A percentile compares a stretch with the other conserved stretches of the same genome.
Evolutionary conservation across 2,113 vertebrate genomes (phyloP).

Genomic region (Pituophis catenifer): DNA sequence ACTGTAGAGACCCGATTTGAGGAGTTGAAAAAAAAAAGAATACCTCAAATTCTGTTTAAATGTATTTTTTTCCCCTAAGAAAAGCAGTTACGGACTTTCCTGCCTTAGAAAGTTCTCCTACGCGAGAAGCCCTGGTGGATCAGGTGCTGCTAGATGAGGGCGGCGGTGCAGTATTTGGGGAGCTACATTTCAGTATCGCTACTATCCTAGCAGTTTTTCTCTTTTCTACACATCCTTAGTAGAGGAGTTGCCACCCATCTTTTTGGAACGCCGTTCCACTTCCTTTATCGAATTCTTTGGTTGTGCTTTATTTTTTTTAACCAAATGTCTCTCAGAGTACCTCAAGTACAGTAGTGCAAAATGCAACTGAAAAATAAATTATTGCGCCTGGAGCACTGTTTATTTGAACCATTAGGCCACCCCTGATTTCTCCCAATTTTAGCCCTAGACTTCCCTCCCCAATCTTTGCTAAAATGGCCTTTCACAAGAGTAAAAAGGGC

Average conservation of each 20-base stretch:
- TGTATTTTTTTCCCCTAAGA: neutral
- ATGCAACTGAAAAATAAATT: neutral
- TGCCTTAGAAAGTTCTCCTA: neutral
- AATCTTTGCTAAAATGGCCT: neutral
- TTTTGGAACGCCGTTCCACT: neutral
- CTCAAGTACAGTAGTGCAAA: neutral
- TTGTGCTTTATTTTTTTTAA: neutral
- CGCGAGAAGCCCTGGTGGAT: neutral
- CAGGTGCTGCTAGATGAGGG: too few species aligned
- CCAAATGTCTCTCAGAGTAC: neutral
- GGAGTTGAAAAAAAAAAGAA: neutral
- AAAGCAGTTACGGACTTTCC: neutral
- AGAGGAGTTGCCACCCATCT: neutral
- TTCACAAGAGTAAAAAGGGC: neutral
- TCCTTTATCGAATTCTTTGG: neutral
- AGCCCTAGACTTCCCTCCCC: neutral
- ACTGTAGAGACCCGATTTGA: neutral
- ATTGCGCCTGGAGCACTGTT: neutral
- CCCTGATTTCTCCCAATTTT: neutral
- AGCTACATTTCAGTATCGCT: neutral
- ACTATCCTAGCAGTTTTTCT: neutral
- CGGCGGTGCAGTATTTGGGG: neutral
- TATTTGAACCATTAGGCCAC: neutral
- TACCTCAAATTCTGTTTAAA: neutral
- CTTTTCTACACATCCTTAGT: neutral